A percentile compares a stretch with the other conserved stretches of the same genome.
phyloP scores from a whole-genome alignment of 2,113 vertebrate species.

The Callionymus lyra region DNA sequence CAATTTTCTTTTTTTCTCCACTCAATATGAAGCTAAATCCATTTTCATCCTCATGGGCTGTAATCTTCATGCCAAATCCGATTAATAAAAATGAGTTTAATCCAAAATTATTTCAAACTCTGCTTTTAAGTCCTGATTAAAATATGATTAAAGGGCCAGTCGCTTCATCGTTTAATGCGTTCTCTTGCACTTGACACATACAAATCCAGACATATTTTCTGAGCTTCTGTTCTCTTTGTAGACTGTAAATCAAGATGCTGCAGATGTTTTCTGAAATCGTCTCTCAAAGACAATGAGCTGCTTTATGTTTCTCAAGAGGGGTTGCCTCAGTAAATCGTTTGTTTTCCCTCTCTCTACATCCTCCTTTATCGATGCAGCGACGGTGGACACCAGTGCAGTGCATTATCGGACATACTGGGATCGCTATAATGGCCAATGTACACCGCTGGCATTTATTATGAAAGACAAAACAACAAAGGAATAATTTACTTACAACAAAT shows the following conservation, averaged over 20 bases:
- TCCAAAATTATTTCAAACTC: slow-evolving; percentile 24
- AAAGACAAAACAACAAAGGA: too few species aligned
- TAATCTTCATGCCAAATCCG: slow-evolving; percentile 12
- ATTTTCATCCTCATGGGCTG: slow-evolving; percentile 1
- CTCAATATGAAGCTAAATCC: slow-evolving; percentile 16
- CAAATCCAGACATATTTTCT: slow-evolving; percentile 1
- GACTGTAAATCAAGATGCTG: too few species aligned
- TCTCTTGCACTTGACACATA: too few species aligned
- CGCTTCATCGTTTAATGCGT: neutral
- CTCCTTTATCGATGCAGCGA: too few species aligned
- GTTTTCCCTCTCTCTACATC: too few species aligned
- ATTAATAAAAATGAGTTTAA: slow-evolving; percentile 27
- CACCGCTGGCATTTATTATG: too few species aligned
- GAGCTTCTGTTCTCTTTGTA: neutral
- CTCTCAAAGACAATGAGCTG: too few species aligned
- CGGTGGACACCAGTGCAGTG: too few species aligned
- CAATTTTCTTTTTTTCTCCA: slow-evolving; percentile 2
- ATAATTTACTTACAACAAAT: too few species aligned
- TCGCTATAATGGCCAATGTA: too few species aligned
- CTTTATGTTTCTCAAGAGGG: neutral
- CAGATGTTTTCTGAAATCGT: neutral
- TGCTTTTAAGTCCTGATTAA: slow-evolving; percentile 25
- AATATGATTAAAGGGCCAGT: slow-evolving; percentile 18
- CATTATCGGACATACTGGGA: too few species aligned
- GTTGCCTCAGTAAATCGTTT: too few species aligned